These are phyloP conservation scores for Callinectes sapidus DNA, from an alignment of 2,888 invertebrate species.

Conservation along the genomic window DNA sequence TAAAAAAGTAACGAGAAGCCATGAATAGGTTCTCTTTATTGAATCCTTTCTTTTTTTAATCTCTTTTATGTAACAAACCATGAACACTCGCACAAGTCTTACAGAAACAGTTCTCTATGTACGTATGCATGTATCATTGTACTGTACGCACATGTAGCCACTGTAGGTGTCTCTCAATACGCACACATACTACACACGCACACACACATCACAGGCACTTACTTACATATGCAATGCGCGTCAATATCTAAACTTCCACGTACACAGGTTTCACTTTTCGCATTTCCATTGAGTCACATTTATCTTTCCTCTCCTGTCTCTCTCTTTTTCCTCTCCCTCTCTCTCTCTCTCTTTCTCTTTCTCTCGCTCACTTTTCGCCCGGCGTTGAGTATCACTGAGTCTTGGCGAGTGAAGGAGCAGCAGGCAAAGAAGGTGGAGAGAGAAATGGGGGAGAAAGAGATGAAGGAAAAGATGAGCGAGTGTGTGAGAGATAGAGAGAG, in stretches of 20 bases:
- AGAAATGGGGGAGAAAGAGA: background rate
- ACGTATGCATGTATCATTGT: background rate
- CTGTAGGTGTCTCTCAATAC: background rate
- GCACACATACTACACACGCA: background rate
- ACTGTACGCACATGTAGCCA: background rate
- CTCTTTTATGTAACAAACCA: background rate
- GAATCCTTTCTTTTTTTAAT: background rate
- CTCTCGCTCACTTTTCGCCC: background rate
- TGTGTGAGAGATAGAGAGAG: background rate
- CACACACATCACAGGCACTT: background rate
- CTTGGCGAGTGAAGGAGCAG: background rate
- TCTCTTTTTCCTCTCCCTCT: background rate
- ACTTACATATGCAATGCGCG: background rate
- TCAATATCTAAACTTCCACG: background rate
- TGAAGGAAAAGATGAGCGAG: background rate
- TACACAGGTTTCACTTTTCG: conserved; percentile 5
- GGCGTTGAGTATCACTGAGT: background rate
- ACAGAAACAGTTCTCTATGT: background rate
- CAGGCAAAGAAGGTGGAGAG: background rate
- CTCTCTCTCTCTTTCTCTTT: background rate
- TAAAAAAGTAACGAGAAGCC: background rate
- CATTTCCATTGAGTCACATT: conserved; percentile 2
- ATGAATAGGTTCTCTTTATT: background rate
- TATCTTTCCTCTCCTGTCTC: background rate
- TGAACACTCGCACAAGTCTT: too few species aligned